Evolutionary conservation across 2,797 vertebrate genomes (phyloP), one percentile per base, ranked within the genome.

Genomic region (Darevskia mixta): DNA sequence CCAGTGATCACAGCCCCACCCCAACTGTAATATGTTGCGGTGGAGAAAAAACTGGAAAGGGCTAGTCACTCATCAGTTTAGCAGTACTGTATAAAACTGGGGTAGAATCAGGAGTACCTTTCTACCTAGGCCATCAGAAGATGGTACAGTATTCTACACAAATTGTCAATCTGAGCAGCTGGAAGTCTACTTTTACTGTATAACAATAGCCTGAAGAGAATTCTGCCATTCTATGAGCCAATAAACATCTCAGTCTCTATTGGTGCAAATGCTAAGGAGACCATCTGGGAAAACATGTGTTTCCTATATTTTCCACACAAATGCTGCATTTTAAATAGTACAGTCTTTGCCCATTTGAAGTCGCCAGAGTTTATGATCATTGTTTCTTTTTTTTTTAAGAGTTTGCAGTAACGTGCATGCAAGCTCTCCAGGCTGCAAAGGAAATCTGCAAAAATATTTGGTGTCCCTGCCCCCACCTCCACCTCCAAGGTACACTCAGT

Each of bases 371-470:
- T 96, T 96, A 96, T 94, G 95, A 96, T 92, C 89, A 94, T 95
- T 55, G 49, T 55, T 55, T 55, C 95, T 94, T 93, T 96, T 96
- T 94, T 95, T 95, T 96, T 96, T 94, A 92, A 92, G 93, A 87
- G 91, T 95, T 96, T 96, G 96, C 94, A 96, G 95, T 96, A 94
- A 94, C 94, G 94, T 95, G 95, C 96, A 96, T 96, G 96, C 96
- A 95, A 96, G 92, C 90, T 92, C 49, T n/a, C 90, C 90, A 94
- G 94, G 88, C 94, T 91, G 0, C 94, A 95, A 95, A 89, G 90
- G 80, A 95, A 94, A 95, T 75, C 93, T 92, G 88, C 89, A 91
- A 94, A 96, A 90, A 79, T 85, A 84, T 23, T 66, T 87, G 85
- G 82, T 94, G 64, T 84, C 41, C 6, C 23, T 11, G 86, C 88